phyloP scores from a whole-genome alignment of 1,140 invertebrate genomes.

The Drosophila cardini region DNA sequence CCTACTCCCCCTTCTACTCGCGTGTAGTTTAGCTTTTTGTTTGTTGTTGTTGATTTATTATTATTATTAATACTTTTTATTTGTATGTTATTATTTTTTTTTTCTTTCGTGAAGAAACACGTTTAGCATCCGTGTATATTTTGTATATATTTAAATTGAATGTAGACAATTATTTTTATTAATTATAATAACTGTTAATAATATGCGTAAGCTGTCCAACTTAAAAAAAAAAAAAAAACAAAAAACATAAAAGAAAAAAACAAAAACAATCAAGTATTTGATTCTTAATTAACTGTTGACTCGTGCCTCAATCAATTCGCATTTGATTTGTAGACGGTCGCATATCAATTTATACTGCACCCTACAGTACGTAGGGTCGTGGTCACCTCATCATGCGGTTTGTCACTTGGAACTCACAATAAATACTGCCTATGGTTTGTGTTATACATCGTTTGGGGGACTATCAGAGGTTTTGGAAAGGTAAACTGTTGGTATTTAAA shows the following conservation, averaged over 20 bases:
- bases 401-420: neutral
- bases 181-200: conserved; percentile 70
- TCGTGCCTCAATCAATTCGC: conserved; percentile 37
- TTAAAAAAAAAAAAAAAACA: neutral
- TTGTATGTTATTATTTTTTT: conserved; percentile 43
- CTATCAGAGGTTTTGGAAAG: too few relatives aligned
- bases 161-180: conserved; percentile 68
- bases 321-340: conserved; percentile 26
- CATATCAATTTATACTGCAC: conserved; percentile 26
- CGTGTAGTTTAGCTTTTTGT: conserved; percentile 52
- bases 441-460: too few relatives aligned
- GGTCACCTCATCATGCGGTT: neutral
- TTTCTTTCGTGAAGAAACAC: conserved; percentile 12
- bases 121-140: conserved; percentile 63
- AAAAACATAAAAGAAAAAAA: too few relatives aligned
- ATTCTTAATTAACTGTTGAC: conserved; percentile 7
- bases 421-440: too few relatives aligned
- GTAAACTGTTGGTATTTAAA: too few relatives aligned
- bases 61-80: neutral
- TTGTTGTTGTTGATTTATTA: conserved; percentile 49
- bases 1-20: conserved; percentile 18
- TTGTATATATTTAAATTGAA: conserved; percentile 69
- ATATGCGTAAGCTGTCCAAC: conserved; percentile 61
- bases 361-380: neutral
- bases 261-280: neutral